Evolutionary conservation across 2,113 vertebrate genomes (phyloP).

Genomic region (Felis catus): F.catus_Fca126_mat1.0 CM031428.1:67123501-67124000

Average conservation of each 20-base stretch:
- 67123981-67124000: not conserved
- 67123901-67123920: not conserved
- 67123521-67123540: not conserved
- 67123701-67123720: not conserved
- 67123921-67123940: not conserved
- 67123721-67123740: not conserved
- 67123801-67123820: not conserved
- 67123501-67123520: not conserved
- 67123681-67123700: not conserved
- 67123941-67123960: not conserved
- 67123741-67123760: too few species aligned
- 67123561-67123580: not conserved
- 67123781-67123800: not conserved
- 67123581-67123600: not conserved
- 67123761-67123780: not conserved
- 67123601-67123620: not conserved
- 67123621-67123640: not conserved
- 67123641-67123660: not conserved
- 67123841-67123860: not conserved
- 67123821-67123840: not conserved
- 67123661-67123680: not conserved
- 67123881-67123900: not conserved
- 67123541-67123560: not conserved
- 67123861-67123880: not conserved
- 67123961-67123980: not conserved